phyloP scores from a whole-genome alignment of 2,888 invertebrate species.

The Tortrix viridana region DNA sequence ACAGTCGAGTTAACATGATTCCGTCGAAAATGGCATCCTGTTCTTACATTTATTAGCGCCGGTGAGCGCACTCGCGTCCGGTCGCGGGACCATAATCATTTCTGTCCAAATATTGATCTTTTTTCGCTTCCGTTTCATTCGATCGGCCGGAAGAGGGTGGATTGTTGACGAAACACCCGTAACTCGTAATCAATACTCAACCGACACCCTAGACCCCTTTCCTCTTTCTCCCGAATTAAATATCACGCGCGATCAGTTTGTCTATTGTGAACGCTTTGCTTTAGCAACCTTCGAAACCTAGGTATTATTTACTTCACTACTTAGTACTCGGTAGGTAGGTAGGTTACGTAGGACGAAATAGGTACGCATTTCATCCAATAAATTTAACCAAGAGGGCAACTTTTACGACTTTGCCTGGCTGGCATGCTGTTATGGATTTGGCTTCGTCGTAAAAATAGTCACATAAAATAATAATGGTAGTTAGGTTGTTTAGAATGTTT shows the following conservation, averaged over 20 bases:
- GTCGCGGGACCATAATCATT: slow-evolving; percentile 71
- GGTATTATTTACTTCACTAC: no score
- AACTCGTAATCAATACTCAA: slow-evolving; percentile 64
- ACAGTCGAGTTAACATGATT: slow-evolving; percentile 74
- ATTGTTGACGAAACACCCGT: slow-evolving; percentile 58
- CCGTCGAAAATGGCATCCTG: slow-evolving; percentile 79
- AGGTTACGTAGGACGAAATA: background rate
- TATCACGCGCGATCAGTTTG: slow-evolving; percentile 34
- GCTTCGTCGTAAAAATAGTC: slow-evolving; percentile 49
- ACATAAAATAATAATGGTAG: slow-evolving; percentile 40
- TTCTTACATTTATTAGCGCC: slow-evolving; percentile 74
- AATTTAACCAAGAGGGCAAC: slow-evolving; percentile 15
- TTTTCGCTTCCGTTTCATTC: slow-evolving; percentile 73
- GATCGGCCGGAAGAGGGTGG: slow-evolving; percentile 68
- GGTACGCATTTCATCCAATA: slow-evolving; percentile 14
- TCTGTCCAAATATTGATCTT: slow-evolving; percentile 82
- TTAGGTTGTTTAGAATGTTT: slow-evolving; percentile 36
- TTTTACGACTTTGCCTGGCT: slow-evolving; percentile 27
- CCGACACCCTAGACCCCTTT: slow-evolving; percentile 45
- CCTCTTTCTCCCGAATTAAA: slow-evolving; percentile 39
- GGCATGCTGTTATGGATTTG: slow-evolving; percentile 38
- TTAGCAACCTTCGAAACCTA: no score
- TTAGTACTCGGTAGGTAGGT: no score
- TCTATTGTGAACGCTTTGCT: background rate
- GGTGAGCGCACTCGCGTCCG: slow-evolving; percentile 72